Conservation (phyloP, 2,888 invertebrate genomes). For the Priocnemis perturbator region DNA sequence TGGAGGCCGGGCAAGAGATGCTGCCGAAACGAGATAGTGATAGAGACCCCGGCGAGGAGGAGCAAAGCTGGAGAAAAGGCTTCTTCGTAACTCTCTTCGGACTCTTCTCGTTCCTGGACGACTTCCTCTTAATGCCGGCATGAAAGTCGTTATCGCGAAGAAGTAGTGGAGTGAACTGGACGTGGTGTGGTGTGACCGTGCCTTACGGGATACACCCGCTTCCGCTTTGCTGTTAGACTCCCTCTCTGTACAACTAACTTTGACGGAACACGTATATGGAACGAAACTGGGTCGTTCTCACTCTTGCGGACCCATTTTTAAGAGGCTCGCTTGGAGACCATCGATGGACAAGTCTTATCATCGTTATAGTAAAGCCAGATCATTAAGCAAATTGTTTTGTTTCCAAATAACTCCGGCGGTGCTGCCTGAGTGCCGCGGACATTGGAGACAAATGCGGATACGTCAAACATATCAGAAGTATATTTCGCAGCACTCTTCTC, state of each 20-base stretch:
- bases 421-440: no score
- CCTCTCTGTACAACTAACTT: constrained; percentile 17
- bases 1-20: background rate
- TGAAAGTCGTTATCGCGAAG: constrained; percentile 30
- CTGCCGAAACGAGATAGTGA: background rate
- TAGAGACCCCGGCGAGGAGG: background rate
- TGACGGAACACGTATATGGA: constrained; percentile 14
- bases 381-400: no score
- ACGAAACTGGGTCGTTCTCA: constrained; percentile 29
- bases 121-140: constrained; percentile 12
- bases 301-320: constrained; percentile 23
- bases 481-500: no score
- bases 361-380: background rate
- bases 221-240: constrained; percentile 10
- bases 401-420: no score
- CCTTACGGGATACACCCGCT: constrained; percentile 16
- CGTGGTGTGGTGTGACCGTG: constrained; percentile 11
- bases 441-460: no score
- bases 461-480: no score
- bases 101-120: background rate
- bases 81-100: constrained; percentile 17
- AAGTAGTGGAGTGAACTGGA: constrained; percentile 10
- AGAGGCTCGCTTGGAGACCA: constrained; percentile 6
- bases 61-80: constrained; percentile 11
- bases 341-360: background rate